Base-by-base conservation (phyloP, 2,797 vertebrate species). In the Lepus oiostolus region DNA sequence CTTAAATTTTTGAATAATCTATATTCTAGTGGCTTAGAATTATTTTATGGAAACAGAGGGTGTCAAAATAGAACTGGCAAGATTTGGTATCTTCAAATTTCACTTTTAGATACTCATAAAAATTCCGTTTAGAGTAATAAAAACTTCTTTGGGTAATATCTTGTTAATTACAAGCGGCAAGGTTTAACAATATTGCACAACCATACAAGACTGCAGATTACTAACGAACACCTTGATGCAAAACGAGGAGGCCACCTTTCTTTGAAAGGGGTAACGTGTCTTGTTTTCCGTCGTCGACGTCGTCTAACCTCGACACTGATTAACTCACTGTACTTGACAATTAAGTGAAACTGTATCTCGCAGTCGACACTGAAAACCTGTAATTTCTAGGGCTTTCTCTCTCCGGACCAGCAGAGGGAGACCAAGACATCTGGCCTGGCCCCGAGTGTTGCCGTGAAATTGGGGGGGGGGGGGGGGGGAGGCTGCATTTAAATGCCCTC, bases 401-500 rank as follows among this genome's bases (percentile, higher is more conserved):
- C 63, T 47, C 91, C 86, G 90, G 96, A 75, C 97, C 98, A 97
- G 97, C 62, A 97, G 97, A 96, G 97, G 98, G 98, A 97, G 97
- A 97, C 93, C 24, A 81, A 85, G 96, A 96, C 85, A 96, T 96
- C 97, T 97, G 94, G 96, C 95, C 92, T 97, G 97, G 90, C 91
- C 96, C 62, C 50, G 88, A 93, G 93, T 90, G 97, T 97, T 97
- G 97, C 98, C 96, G 97, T 97, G 94, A 97, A 98, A 97, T 96
- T 97, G 97, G 97, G 98, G 98, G 90, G 95, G 89, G 90, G 96
- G n/a, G 32, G 32, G 80, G 79, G 93, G 47, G 93, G 95, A 90
- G 93, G 93, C 97, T 98, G 99, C 98, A 99, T 99, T 99, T 99
- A 99, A 99, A 99, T 99, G 98, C 98, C 98, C 98, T 98, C 98